Evolutionary conservation across 2,113 vertebrate species (phyloP), one percentile per base, ranked within the genome.

Genomic region (Sterna hirundo): DNA sequence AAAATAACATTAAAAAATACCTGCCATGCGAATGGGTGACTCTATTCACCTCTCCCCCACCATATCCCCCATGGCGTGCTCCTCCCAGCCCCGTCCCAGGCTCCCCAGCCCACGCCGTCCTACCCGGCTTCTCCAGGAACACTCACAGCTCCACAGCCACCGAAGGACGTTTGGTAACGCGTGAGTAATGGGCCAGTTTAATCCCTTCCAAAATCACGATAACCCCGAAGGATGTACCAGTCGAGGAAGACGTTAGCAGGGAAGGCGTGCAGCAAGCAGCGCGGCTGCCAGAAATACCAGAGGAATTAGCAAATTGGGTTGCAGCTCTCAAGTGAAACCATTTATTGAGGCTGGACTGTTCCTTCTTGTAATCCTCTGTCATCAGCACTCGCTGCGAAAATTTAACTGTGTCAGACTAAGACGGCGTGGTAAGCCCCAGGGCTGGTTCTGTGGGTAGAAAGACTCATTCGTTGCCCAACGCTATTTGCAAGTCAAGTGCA

Each of bases 271-370:
- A 17, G 86, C 8, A 8, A 44, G 77, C 71, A 42, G 64, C 4
- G 4, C 32, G 4, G 52, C 46, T 58, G 84, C 92, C 94, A 86
- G 94, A 36, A 95, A 96, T 96, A 42, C 88, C 93, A 83, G 83
- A 93, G 93, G 54, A 81, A 86, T 96, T 47, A 88, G 36, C 86
- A 52, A 77, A 72, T 2, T 8, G 90, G 62, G 95, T 57, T 38
- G 87, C 81, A 93, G 85, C 71, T 91, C 88, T 44, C 57, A 9
- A 71, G 74, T 68, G 90, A 93, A 94, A 94, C 85, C 96, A 52
- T 26, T 3, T 72, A 58, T 3, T n/a, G 71, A 44, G 88, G 88
- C 69, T 20, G 95, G 90, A 71, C 85, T 62, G 92, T 23, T 90
- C 58, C 82, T 78, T 57, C 83, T 93, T 68, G 64, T 49, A 49